These are phyloP conservation scores for Micropoecilia bifurca DNA, from an alignment of 2,797 vertebrate genomes.

Conservation along the genomic window DNA sequence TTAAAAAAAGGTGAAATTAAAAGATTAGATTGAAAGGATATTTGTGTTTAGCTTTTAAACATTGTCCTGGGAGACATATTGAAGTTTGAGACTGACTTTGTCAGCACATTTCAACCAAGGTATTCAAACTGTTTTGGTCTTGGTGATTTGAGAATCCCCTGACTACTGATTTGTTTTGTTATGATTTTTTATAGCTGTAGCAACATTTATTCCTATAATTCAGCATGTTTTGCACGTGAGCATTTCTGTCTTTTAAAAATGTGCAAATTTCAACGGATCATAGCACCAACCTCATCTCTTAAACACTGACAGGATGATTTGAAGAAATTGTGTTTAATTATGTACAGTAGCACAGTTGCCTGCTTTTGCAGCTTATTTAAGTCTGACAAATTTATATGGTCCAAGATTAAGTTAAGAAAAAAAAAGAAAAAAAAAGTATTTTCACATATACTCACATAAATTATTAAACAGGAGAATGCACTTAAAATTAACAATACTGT, in stretches of 20 bases:
- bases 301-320: neutral
- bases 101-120: neutral
- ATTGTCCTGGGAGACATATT: conserved; percentile 6
- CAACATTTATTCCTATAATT: neutral
- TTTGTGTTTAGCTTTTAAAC: conserved; percentile 23
- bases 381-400: neutral
- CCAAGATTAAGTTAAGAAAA: too few species aligned
- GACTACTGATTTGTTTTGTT: neutral
- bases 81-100: conserved; percentile 1
- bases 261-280: neutral
- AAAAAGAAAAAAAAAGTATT: too few species aligned
- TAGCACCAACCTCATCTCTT: neutral
- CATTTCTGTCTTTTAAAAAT: neutral
- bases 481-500: neutral
- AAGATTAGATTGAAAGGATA: conserved; percentile 37
- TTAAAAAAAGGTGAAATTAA: conserved; percentile 31
- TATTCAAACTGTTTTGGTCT: neutral
- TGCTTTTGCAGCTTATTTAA: neutral
- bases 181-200: neutral
- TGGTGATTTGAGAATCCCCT: neutral
- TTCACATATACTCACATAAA: neutral
- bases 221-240: neutral
- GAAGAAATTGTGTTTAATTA: neutral
- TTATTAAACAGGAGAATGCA: neutral
- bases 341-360: neutral